Percentiles rank a stretch among this genome's conserved stretches.
These are phyloP conservation scores for Capromys pilorides DNA, from an alignment of 2,797 vertebrate species.

Conservation along the genomic window DNA sequence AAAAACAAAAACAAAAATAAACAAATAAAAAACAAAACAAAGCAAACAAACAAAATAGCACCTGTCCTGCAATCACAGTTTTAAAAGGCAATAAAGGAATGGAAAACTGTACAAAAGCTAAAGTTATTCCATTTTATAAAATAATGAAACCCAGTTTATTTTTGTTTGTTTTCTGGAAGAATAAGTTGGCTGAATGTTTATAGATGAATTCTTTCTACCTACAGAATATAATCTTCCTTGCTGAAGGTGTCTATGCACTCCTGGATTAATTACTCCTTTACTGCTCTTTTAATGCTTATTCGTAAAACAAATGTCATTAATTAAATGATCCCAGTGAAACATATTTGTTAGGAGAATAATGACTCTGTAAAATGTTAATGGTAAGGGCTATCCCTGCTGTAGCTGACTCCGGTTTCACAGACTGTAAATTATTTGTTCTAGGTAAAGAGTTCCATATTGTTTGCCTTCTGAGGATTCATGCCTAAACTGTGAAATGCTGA, in stretches of 20 bases:
- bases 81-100: slow-evolving; percentile 56
- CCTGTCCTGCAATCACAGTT: slow-evolving; percentile 29
- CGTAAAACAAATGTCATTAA: slow-evolving; percentile 79
- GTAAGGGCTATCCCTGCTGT: not conserved
- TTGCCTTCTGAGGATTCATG: slow-evolving; percentile 71
- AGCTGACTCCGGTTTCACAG: slow-evolving; percentile 21
- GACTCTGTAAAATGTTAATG: slow-evolving; percentile 79
- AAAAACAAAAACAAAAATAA: too few relatives aligned
- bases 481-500: slow-evolving; percentile 75
- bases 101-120: slow-evolving; percentile 42
- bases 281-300: slow-evolving; percentile 56
- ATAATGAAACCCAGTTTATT: slow-evolving; percentile 14
- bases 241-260: slow-evolving; percentile 1
- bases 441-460: slow-evolving; percentile 46
- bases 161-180: slow-evolving; percentile 46
- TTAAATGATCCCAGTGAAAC: slow-evolving; percentile 80
- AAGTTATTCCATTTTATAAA: slow-evolving; percentile 63
- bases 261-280: slow-evolving; percentile 41
- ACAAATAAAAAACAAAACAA: too few relatives aligned
- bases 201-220: slow-evolving; percentile 44
- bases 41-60: not conserved
- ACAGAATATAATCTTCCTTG: slow-evolving; percentile 12
- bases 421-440: slow-evolving; percentile 41
- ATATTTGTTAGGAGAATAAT: slow-evolving; percentile 80
- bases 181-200: slow-evolving; percentile 9